phyloP scores from a whole-genome alignment of 2,888 invertebrate species.

The Thalpophila matura region DNA sequence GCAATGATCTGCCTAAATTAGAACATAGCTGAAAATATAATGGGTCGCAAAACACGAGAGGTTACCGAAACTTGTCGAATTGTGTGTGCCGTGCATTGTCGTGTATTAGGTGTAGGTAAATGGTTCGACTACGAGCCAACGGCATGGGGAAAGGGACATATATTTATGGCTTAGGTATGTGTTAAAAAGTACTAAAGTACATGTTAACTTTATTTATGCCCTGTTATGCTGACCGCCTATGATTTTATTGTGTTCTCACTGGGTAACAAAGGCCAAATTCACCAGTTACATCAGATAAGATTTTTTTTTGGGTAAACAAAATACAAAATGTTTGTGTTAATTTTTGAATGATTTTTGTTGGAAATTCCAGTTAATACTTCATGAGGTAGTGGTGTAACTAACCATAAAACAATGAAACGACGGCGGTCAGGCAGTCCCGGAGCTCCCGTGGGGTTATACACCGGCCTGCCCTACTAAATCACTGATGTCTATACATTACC shows the following conservation, averaged over 20 bases:
- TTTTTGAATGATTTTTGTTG: neutral
- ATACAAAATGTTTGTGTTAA: neutral
- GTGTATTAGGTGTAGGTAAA: constrained; percentile 68
- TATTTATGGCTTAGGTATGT: constrained; percentile 56
- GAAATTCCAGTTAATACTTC: neutral
- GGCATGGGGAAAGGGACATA: constrained; percentile 63
- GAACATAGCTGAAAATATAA: constrained; percentile 73
- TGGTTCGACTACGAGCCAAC: constrained; percentile 55
- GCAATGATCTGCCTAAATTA: constrained; percentile 76
- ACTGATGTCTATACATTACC: neutral
- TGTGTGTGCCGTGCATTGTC: constrained; percentile 81
- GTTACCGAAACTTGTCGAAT: constrained; percentile 69
- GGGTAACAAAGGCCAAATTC: constrained; percentile 14
- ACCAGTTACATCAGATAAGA: neutral
- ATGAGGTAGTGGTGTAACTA: constrained; percentile 5
- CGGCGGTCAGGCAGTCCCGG: constrained; percentile 25
- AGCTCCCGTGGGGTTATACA: constrained; percentile 16
- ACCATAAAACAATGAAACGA: constrained; percentile 6
- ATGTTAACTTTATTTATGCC: constrained; percentile 32
- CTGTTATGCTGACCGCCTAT: constrained; percentile 30
- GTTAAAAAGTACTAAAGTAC: constrained; percentile 48
- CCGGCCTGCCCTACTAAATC: neutral
- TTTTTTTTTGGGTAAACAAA: neutral
- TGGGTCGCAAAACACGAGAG: constrained; percentile 66
- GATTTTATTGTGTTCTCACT: constrained; percentile 21